Evolutionary conservation across 30 jellyfish, hydroid and myxozoan genomes (phyloP).

Genomic region (Nemopilema nomurai): DNA sequence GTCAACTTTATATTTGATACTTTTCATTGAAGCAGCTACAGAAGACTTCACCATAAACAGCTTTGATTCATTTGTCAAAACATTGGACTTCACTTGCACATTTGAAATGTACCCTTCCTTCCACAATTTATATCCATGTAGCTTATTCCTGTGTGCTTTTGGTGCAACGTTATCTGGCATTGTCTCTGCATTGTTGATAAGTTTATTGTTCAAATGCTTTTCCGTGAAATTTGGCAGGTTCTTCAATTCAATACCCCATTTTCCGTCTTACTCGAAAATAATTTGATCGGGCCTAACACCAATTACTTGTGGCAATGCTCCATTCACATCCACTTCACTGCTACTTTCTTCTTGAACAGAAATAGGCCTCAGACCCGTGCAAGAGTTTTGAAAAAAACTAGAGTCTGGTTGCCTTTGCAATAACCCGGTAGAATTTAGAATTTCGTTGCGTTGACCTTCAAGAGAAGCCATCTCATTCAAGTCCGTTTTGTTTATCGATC

Average conservation of each 20-base stretch:
- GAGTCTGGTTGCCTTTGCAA: no score
- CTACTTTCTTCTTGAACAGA: no score
- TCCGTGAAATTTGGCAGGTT: neutral
- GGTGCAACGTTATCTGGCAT: neutral
- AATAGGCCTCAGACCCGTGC: no score
- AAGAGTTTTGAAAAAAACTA: no score
- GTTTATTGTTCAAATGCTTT: neutral
- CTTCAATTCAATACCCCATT: neutral
- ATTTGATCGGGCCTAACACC: no score
- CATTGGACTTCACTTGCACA: neutral
- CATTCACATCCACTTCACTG: no score
- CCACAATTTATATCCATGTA: neutral
- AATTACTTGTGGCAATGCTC: no score
- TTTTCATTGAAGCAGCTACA: slow-evolving; percentile 32
- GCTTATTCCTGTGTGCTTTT: neutral
- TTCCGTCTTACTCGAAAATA: no score
- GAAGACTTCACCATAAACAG: slow-evolving; percentile 16
- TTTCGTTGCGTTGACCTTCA: no score
- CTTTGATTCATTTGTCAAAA: neutral
- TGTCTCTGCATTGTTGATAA: neutral
- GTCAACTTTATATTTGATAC: neutral
- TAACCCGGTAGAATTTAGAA: no score
- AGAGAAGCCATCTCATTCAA: no score
- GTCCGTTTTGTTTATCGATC: no score
- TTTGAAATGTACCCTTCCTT: neutral